Conservation (phyloP, 2,797 vertebrate genomes). For the Galago senegalensis region DNA sequence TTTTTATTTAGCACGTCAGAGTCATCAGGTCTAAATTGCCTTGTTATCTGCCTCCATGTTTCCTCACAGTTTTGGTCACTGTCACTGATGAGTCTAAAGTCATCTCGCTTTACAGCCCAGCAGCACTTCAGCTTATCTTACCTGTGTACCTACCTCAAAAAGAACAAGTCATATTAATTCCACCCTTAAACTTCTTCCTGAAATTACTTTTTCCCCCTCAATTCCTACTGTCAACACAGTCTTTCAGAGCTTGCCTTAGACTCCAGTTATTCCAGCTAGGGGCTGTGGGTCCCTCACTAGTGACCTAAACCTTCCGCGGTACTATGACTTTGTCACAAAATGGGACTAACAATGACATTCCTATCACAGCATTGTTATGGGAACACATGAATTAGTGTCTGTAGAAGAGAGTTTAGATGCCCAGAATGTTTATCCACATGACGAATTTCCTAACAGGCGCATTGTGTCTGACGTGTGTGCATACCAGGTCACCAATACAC, state of each 20-base stretch:
- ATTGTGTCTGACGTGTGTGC: background rate
- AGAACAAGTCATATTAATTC: background rate
- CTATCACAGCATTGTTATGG: background rate
- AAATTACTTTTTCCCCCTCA: too few species aligned
- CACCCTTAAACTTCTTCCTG: background rate
- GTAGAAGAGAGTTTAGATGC: background rate
- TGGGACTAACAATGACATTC: background rate
- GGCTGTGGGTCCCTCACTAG: background rate
- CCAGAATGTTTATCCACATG: background rate
- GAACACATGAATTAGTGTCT: background rate
- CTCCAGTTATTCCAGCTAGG: background rate
- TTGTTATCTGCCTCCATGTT: background rate
- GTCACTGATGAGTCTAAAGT: background rate
- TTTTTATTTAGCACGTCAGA: background rate
- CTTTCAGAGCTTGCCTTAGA: background rate
- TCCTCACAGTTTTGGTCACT: background rate
- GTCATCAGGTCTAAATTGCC: background rate
- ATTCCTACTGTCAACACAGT: background rate
- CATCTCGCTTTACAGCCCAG: background rate
- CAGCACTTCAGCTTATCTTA: too few species aligned
- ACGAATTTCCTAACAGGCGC: background rate
- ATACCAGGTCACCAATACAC: background rate
- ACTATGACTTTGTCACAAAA: background rate
- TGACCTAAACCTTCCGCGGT: background rate
- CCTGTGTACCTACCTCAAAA: background rate